Base-by-base conservation (phyloP, 2,113 vertebrate species). In the Grus americana region DNA sequence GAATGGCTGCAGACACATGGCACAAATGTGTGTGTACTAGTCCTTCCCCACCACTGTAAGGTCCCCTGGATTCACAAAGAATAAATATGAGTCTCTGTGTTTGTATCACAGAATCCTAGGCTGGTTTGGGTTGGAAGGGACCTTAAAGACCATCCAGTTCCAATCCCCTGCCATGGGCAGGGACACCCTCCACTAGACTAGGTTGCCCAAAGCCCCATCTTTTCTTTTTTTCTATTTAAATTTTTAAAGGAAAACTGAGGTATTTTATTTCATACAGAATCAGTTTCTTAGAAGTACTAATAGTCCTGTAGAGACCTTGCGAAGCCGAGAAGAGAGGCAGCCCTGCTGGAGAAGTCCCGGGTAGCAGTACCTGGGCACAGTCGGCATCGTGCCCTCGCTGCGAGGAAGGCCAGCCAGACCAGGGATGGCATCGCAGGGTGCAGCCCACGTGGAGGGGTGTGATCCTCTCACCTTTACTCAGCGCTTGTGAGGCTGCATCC, bases 401-500 rank as follows among this genome's bases (percentile, higher is more conserved):
- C 3, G 40, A 42, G 40, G 40, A 3, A 63, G 84, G 72, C 36
- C 40, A 59, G 54, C 76, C 10, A 40, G 29, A 63, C 9, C 21
- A 13, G 6, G 4, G 42, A 17, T 50, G 21, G 12, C 21, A 30
- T n/a, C 65, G 34, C 15, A 62, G 47, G 12, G 11, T 21, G 19
- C 34, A 17, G 58, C 34, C 72, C 23, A 24, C 0, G 0, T 13
- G 14, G 10, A 63, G 38, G 27, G 10, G 24, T 5, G 7, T 4
- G 19, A 54, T 47, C 23, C 9, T 61, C 75, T 46, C 34, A 36
- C 38, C 30, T 44, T 59, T 23, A 59, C 36, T 61, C 40, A 42
- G 40, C 40, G 9, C 49, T 29, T 29, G 40, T 29, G 36, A 84
- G 15, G 55, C 46, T 17, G 20, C 44, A 70, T 17, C 23, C 54